phyloP scores from a whole-genome alignment of 2,888 invertebrate species.

The Argyra leucocephala region DNA sequence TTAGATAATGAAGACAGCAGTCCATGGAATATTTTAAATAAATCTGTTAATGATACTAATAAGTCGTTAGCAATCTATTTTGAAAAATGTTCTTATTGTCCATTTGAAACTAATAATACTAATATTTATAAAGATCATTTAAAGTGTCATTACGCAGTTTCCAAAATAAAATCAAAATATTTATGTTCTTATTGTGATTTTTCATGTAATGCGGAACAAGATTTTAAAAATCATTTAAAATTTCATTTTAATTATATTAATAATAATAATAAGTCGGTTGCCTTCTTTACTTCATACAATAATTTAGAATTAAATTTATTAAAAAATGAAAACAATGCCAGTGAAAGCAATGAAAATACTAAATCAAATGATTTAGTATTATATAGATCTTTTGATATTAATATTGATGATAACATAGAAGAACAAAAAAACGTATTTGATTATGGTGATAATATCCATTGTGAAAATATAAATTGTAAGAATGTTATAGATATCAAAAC shows the following conservation, averaged over 20 bases:
- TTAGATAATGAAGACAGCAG: conserved; percentile 10
- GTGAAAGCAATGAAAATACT: not conserved
- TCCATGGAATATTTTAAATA: conserved; percentile 9
- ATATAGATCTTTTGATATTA: not conserved
- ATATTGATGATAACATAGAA: not conserved
- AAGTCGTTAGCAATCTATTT: conserved; percentile 28
- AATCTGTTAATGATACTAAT: conserved; percentile 22
- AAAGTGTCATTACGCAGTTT: conserved; percentile 58
- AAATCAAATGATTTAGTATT: not conserved
- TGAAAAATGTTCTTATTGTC: conserved; percentile 61
- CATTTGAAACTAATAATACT: conserved; percentile 63
- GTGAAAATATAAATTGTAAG: not conserved
- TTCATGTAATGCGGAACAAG: conserved; percentile 62
- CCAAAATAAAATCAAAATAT: conserved; percentile 49
- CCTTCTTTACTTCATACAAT: conserved; percentile 40
- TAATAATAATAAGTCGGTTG: conserved; percentile 34
- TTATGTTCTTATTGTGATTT: conserved; percentile 77
- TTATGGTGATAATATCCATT: conserved; percentile 18
- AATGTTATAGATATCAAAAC: conserved; percentile 16
- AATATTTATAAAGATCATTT: conserved; percentile 68
- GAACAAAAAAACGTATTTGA: conserved; percentile 8
- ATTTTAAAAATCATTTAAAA: conserved; percentile 68
- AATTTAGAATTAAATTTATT: conserved; percentile 38
- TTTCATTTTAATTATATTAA: conserved; percentile 55
- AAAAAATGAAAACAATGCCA: conserved; percentile 20